These are phyloP conservation scores for Cyclophora punctaria DNA, from an alignment of 2,888 invertebrate genomes.

Conservation along the genomic window DNA sequence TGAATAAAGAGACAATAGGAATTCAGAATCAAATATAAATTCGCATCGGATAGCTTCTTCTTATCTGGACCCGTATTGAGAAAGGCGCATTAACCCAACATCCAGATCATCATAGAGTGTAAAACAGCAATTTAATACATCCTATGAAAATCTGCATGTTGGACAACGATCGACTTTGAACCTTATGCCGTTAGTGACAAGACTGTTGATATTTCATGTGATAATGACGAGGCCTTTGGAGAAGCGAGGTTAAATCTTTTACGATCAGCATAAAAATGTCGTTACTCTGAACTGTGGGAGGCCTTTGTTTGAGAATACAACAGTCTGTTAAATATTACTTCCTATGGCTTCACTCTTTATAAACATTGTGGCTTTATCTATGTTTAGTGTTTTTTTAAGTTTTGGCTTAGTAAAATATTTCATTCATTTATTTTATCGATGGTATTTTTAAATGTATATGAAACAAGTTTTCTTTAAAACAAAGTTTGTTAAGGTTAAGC, in stretches of 20 bases:
- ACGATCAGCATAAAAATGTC: conserved; percentile 47
- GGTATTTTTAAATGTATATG: too few species aligned
- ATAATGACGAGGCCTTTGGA: conserved; percentile 38
- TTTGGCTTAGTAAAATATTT: too few species aligned
- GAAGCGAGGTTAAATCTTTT: conserved; percentile 39
- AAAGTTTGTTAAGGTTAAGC: too few species aligned
- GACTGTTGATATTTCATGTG: conserved; percentile 28
- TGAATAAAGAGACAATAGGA: too few species aligned
- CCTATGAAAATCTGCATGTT: conserved; percentile 24
- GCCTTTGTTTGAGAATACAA: conserved; percentile 19
- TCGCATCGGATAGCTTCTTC: conserved; percentile 2
- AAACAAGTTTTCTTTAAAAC: too few species aligned
- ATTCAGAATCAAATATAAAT: not conserved
- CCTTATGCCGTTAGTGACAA: conserved; percentile 28
- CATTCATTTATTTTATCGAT: too few species aligned
- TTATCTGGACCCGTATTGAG: conserved; percentile 1
- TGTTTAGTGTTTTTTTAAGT: too few species aligned
- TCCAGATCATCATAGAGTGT: conserved; percentile 20
- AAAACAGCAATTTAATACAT: conserved; percentile 24
- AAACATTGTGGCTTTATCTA: too few species aligned
- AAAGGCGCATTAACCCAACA: conserved; percentile 8
- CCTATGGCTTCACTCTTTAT: conserved; percentile 1
- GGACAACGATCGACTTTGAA: conserved; percentile 28
- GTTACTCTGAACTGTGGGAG: conserved; percentile 21
- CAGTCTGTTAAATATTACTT: conserved; percentile 13